Percentiles rank a stretch among this genome's conserved stretches.
Evolutionary conservation across 2,888 invertebrate genomes (phyloP).

Genomic region (Minunthozetes semirufus): DNA sequence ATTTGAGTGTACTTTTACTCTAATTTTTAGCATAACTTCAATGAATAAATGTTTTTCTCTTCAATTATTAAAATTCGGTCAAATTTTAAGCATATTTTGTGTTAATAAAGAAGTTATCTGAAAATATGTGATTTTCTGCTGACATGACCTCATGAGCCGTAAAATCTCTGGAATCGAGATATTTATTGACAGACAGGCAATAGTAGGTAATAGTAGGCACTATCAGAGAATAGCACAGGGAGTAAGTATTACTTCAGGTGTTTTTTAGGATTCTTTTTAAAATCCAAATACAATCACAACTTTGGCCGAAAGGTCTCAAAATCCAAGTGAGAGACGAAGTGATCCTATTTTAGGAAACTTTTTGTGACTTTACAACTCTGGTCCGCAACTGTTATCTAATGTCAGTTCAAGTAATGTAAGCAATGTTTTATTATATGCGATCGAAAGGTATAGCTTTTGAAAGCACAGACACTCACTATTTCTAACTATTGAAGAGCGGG

Average conservation of each 20-base stretch:
- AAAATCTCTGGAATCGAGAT: not conserved
- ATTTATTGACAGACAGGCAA: not conserved
- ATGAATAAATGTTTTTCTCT: not conserved
- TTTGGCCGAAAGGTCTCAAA: constrained; percentile 12
- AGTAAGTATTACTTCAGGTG: constrained; percentile 27
- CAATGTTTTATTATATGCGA: constrained; percentile 27
- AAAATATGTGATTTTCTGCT: not conserved
- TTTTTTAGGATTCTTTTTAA: not conserved
- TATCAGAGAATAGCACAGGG: too few relatives aligned
- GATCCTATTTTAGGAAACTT: constrained; percentile 20
- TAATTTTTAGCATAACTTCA: constrained; percentile 7
- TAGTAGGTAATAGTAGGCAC: too few relatives aligned
- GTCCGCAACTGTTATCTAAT: constrained; percentile 30
- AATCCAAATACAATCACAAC: constrained; percentile 27
- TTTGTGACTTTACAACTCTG: constrained; percentile 27
- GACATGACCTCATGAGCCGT: not conserved
- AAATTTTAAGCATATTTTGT: not conserved
- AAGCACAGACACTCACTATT: not conserved
- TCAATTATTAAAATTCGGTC: not conserved
- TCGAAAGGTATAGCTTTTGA: constrained; percentile 21
- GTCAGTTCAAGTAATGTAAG: not conserved
- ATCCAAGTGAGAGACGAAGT: not conserved
- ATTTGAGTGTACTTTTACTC: constrained; percentile 13
- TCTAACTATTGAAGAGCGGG: constrained; percentile 10
- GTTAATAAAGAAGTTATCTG: constrained; percentile 1